A percentile compares a stretch with the other conserved stretches of the same genome.
phyloP scores from a whole-genome alignment of 2,797 vertebrate species.

The Ctenopoma kingsleyae region DNA sequence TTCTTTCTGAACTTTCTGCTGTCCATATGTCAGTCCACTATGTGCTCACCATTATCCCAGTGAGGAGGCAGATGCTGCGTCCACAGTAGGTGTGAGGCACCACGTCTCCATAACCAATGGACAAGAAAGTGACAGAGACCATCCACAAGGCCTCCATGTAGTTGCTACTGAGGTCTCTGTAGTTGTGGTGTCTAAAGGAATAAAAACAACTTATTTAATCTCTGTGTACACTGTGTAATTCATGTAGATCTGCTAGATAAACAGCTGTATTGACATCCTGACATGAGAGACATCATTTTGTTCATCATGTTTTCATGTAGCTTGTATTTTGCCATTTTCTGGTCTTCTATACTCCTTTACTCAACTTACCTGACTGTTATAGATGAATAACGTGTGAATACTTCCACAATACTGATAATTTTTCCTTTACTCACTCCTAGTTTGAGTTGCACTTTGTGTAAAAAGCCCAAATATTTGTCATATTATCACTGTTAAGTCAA shows the following conservation, averaged over 20 bases:
- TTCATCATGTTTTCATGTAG: not conserved
- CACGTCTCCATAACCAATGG: constrained; percentile 96
- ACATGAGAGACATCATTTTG: not conserved
- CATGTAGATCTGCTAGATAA: not conserved
- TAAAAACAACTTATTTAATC: not conserved
- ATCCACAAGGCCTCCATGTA: constrained; percentile 98
- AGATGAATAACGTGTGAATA: not conserved
- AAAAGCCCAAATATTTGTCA: not conserved
- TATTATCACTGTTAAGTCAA: not conserved
- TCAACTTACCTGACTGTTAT: not conserved
- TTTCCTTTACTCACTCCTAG: not conserved
- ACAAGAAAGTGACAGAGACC: constrained; percentile 96
- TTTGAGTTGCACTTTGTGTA: not conserved
- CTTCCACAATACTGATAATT: not conserved
- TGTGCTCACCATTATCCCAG: constrained; percentile 92
- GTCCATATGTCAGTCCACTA: not conserved
- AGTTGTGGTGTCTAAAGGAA: constrained; percentile 92
- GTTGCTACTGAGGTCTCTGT: constrained; percentile 95
- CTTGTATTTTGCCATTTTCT: not conserved
- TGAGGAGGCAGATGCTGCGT: constrained; percentile 94
- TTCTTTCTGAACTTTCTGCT: not conserved
- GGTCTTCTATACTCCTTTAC: not conserved
- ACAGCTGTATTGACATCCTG: not conserved
- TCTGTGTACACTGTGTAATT: not conserved
- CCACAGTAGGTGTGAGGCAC: constrained; percentile 97